Conservation (phyloP, 2,888 invertebrate genomes). For the Acronicta psi region DNA sequence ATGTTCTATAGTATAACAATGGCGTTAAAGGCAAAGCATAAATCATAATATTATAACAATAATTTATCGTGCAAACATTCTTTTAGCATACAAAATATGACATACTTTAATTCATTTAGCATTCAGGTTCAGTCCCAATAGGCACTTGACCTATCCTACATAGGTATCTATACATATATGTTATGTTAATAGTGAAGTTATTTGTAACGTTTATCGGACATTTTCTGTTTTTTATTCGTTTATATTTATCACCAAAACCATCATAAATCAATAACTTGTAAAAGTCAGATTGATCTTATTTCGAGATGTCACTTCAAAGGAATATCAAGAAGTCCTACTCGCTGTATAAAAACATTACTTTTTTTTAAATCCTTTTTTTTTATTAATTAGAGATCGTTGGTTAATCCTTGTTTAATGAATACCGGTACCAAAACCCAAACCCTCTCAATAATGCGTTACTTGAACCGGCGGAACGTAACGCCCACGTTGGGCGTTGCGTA, state of each 20-base stretch:
- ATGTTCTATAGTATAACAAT: background rate
- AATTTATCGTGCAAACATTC: background rate
- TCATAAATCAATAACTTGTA: too few species aligned
- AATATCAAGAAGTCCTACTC: too few species aligned
- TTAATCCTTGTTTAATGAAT: background rate
- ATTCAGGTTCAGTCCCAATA: constrained; percentile 6
- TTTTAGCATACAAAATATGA: constrained; percentile 19
- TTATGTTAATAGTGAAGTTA: too few species aligned
- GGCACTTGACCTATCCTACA: constrained; percentile 14
- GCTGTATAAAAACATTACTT: too few species aligned
- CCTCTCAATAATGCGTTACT: constrained; percentile 11
- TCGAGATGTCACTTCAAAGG: too few species aligned
- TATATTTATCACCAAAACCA: too few species aligned
- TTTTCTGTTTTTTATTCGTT: too few species aligned
- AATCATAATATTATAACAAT: too few species aligned
- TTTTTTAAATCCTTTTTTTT: too few species aligned
- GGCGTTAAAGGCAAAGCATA: background rate
- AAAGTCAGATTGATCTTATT: too few species aligned
- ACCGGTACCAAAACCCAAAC: background rate
- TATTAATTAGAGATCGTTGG: too few species aligned
- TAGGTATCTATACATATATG: background rate
- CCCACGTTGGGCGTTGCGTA: constrained; percentile 39
- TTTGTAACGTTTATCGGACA: too few species aligned
- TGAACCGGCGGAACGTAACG: background rate
- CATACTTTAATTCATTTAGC: constrained; percentile 5